phyloP scores from a whole-genome alignment of 2,797 vertebrate genomes.

The Apogon hyalosoma region DNA sequence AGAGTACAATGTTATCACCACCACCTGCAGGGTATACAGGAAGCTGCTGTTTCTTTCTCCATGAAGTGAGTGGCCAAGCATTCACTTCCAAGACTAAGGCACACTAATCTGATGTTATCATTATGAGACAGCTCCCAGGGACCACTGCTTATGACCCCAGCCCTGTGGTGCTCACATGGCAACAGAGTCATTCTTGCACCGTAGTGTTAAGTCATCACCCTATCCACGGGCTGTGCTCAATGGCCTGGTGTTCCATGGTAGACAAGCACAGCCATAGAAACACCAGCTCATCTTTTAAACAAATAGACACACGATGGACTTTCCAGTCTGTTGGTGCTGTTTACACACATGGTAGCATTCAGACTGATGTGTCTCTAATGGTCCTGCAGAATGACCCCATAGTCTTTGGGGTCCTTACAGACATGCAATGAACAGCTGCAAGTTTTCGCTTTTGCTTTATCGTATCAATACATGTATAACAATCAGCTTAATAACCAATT shows the following conservation, averaged over 20 bases:
- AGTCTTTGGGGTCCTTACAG: slow-evolving; percentile 38
- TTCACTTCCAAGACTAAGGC: slow-evolving; percentile 76
- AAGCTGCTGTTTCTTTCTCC: slow-evolving; percentile 60
- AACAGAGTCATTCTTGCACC: slow-evolving; percentile 71
- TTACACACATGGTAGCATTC: slow-evolving; percentile 61
- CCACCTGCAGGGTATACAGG: slow-evolving; percentile 73
- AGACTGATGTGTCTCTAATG: slow-evolving; percentile 59
- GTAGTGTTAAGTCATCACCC: slow-evolving; percentile 72
- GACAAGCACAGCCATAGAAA: slow-evolving; percentile 71
- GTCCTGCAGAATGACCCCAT: slow-evolving; percentile 51
- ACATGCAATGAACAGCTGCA: slow-evolving; percentile 52
- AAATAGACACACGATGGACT: slow-evolving; percentile 75
- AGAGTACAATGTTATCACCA: slow-evolving; percentile 72
- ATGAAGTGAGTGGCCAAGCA: slow-evolving; percentile 74
- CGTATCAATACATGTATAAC: not conserved
- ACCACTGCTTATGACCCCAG: slow-evolving; percentile 79
- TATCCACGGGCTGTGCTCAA: slow-evolving; percentile 84
- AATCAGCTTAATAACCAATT: not conserved
- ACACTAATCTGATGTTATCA: slow-evolving; percentile 82
- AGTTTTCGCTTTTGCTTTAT: slow-evolving; percentile 21
- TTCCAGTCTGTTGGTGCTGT: slow-evolving; percentile 58
- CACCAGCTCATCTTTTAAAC: slow-evolving; percentile 80
- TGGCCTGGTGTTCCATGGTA: slow-evolving; percentile 87
- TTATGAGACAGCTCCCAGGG: slow-evolving; percentile 78
- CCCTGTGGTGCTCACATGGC: slow-evolving; percentile 78